Conservation (phyloP, 1,140 invertebrate species). For the Carcinoscorpius rotundicauda region DNA sequence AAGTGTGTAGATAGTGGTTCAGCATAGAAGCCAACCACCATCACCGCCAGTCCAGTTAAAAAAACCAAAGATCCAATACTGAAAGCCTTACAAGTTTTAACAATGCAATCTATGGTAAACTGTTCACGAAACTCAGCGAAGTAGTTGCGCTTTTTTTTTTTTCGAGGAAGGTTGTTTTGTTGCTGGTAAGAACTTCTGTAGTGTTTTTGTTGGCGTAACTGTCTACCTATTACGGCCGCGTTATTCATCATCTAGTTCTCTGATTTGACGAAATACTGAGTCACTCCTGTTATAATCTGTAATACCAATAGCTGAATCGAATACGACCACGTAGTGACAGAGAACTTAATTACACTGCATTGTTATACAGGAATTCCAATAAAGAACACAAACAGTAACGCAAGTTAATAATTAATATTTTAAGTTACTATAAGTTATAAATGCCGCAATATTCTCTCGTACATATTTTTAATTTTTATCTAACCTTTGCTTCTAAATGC, state of each 20-base stretch:
- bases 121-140: constrained; percentile 6
- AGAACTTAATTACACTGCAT: too few species aligned
- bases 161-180: constrained; percentile 13
- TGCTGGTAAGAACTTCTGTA: constrained; percentile 20
- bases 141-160: constrained; percentile 13
- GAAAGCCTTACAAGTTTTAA: constrained; percentile 77
- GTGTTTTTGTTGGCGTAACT: constrained; percentile 26
- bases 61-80: constrained; percentile 68
- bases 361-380: too few species aligned
- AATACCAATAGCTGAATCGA: too few species aligned
- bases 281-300: too few species aligned
- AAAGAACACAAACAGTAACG: too few species aligned
- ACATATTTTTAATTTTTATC: too few species aligned
- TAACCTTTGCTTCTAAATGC: too few species aligned
- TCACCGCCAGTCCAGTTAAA: constrained; percentile 74
- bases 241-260: constrained; percentile 18
- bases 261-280: too few species aligned
- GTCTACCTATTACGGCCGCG: constrained; percentile 28
- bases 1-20: constrained; percentile 65
- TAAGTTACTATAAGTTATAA: too few species aligned
- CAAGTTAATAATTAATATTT: too few species aligned
- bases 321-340: too few species aligned
- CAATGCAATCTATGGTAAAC: constrained; percentile 46
- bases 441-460: too few species aligned
- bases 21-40: constrained; percentile 60